Conservation (phyloP, 2,888 invertebrate species). For the Rutpela maculata region DNA sequence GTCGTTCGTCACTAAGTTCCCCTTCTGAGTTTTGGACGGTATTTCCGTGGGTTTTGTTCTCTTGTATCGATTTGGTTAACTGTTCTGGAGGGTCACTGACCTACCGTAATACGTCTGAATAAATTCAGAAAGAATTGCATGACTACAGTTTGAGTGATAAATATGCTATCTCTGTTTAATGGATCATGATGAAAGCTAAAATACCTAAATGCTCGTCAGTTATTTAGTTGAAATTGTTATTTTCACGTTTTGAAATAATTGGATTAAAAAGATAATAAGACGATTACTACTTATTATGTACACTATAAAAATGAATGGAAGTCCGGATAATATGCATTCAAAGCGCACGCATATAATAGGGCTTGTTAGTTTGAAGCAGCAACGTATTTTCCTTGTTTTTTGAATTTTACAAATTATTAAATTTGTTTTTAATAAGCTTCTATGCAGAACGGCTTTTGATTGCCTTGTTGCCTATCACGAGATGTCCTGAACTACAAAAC, state of each 20-base stretch:
- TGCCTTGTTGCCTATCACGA: too few species aligned
- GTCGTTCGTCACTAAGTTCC: slow-evolving; percentile 27
- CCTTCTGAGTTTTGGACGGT: slow-evolving; percentile 47
- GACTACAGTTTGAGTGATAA: slow-evolving; percentile 51
- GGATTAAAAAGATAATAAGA: background rate
- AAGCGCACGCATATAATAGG: background rate
- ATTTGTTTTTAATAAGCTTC: too few species aligned
- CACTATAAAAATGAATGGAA: slow-evolving; percentile 1
- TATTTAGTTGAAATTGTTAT: slow-evolving; percentile 25
- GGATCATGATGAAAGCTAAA: slow-evolving; percentile 31
- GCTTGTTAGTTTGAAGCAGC: background rate
- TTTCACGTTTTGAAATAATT: slow-evolving; percentile 18
- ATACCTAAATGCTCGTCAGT: slow-evolving; percentile 29
- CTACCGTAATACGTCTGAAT: slow-evolving; percentile 68
- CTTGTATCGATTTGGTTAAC: slow-evolving; percentile 66
- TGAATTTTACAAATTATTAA: too few species aligned
- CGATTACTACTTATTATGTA: background rate
- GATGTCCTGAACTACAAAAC: too few species aligned
- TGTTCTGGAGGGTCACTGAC: slow-evolving; percentile 66
- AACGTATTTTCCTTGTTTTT: too few species aligned
- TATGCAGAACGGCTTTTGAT: too few species aligned
- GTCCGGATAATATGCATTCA: slow-evolving; percentile 18
- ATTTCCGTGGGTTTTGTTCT: background rate
- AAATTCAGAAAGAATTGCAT: slow-evolving; percentile 67
- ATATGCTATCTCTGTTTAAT: slow-evolving; percentile 37